Evolutionary conservation across 1,140 invertebrate genomes (phyloP), one percentile per base, ranked within the genome.

Genomic region (Dendrolimus punctatus): DNA sequence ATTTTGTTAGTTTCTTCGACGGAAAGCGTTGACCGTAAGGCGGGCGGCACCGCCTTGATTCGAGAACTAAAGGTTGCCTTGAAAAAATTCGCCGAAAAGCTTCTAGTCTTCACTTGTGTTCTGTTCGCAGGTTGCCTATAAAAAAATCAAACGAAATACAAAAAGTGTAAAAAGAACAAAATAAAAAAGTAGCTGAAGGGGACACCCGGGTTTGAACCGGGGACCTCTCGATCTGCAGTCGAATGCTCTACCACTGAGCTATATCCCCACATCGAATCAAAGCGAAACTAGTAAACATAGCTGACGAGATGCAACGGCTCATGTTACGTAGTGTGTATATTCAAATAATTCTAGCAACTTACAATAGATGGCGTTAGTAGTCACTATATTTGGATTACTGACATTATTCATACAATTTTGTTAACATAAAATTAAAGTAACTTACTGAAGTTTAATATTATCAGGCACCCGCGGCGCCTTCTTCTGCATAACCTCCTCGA

Each of bases 221-320:
- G 91, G 93, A 94, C 93, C 93, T 94, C 92, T 94, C 93, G 93
- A 94, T 95, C 93, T 94, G 93, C 93, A 95, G 93, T 94, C 82
- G 81, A 85, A 87, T 87, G 85, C 85, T 87, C 85, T 87, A 87
- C 82, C 85, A 87, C 83, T 87, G 85, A 87, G 83, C 83, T 87
- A 86, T 86, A 85, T 80, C 85, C 85, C 81, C 94, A 72, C 4
- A 58, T 49, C n/a, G 0, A 3, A 6, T 0, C 0, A 0, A 1
- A 10, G 9, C 51, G 57, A 76, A 76, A 75, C 47, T 62, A 65
- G 40, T 49, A 6, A 57, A 55, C 8, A 53, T 1, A 46, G 45
- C 43, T 3, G 37, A 40, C 10, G 36, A 8, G 6, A 44, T 42
- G 23, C 23, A 23, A 23, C 23, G 23, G 1, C 23, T 23, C 23